Base-by-base conservation (phyloP, 2,113 vertebrate species). In the Montifringilla adamsi region DNA sequence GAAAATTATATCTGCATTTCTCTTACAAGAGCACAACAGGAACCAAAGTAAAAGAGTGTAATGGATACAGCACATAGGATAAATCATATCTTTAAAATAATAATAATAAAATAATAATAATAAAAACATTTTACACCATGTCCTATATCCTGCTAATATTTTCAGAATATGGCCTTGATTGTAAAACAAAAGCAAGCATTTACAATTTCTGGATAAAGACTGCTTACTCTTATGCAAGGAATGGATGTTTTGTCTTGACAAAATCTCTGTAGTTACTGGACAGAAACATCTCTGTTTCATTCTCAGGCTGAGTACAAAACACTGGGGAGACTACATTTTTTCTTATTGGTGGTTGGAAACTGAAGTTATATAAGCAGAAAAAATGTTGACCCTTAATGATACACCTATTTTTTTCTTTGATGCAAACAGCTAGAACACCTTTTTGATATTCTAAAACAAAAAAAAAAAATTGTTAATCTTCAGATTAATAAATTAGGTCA, bases 401-500 rank as follows among this genome's bases (percentile, higher is more conserved):
- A 98, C 97, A 97, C 97, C 94, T 96, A 94, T 97, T 97, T 97
- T 97, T 98, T 97, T 95, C 96, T 97, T 96, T 98, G 97, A 98
- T 97, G 98, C 98, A 94, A 98, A 98, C 98, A 98, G 97, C 97
- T 98, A 98, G 97, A 98, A 98, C 97, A 98, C 98, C 97, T 98
- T 98, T 98, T 98, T 97, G 97, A 98, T 98, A 98, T 97, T 98
- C 97, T 98, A 98, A 98, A 97, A 98, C 97, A 98, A 98, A 98
- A 77, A 98, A 41, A 41, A 60, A 97, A 98, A 98, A 98, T 98
- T 96, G 97, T 98, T 98, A 98, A 97, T 98, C 97, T 98, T 98
- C 98, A 98, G 97, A 98, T 98, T 98, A 99, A 99, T 99, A 99
- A 99, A 99, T 99, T 99, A 98, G 98, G 98, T 98, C 98, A 98